A percentile compares a stretch with the other conserved stretches of the same genome.
These are phyloP conservation scores for Sarcophaga caerulescens DNA, from an alignment of 2,888 invertebrate genomes.

Conservation along the genomic window DNA sequence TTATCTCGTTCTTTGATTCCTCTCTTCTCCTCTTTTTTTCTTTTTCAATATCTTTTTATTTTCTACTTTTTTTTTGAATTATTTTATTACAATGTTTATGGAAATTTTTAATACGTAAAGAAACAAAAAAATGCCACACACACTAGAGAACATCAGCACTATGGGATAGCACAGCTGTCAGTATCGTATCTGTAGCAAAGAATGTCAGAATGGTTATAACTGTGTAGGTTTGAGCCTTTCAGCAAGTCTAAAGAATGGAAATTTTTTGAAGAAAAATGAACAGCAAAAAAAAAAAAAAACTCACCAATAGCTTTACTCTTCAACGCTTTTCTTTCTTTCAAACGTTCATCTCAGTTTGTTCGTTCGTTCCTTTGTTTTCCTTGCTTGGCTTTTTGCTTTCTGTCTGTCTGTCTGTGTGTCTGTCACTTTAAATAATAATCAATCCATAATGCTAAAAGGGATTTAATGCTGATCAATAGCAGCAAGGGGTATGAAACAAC, in stretches of 20 bases:
- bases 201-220: neutral
- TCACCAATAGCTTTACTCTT: neutral
- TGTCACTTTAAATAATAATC: slow-evolving; percentile 48
- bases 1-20: too few relatives aligned
- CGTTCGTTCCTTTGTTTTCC: neutral
- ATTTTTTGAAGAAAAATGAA: neutral
- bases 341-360: neutral
- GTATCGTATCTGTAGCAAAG: neutral
- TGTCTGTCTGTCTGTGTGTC: neutral
- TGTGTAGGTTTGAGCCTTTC: neutral
- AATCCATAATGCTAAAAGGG: slow-evolving; percentile 16
- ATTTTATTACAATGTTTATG: slow-evolving; percentile 50
- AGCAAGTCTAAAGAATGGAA: neutral
- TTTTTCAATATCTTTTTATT: slow-evolving; percentile 6
- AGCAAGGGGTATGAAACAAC: too few relatives aligned
- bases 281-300: neutral
- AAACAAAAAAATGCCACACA: slow-evolving; percentile 1
- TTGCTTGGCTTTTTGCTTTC: neutral
- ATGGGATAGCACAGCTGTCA: slow-evolving; percentile 21
- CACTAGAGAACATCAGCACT: neutral
- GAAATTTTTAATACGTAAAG: slow-evolving; percentile 9
- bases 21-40: neutral
- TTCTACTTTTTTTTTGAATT: neutral
- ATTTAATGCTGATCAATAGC: too few relatives aligned
- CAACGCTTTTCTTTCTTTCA: neutral